Base-by-base conservation (phyloP, 2,113 vertebrate genomes). In the Psilopogon haemacephalus region DNA sequence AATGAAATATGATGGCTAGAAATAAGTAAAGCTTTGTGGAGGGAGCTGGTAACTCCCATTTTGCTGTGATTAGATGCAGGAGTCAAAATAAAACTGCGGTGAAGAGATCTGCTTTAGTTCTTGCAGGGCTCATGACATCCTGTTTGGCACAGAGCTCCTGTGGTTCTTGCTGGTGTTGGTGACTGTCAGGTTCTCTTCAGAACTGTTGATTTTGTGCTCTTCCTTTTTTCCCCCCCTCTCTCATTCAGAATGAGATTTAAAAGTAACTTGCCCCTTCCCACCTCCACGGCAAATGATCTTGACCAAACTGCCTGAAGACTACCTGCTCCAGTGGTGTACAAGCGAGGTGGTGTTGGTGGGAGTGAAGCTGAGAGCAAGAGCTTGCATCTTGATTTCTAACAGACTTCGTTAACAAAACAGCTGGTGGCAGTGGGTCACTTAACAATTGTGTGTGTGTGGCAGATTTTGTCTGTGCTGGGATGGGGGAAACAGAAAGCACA, bases 71-170 rank as follows among this genome's bases (percentile, higher is more conserved):
- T 42, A 20, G 33, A 33, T 84, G 16, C 33, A 40, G 4, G 55
- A 35, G 12, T 28, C 54, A 48, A 38, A 30, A 42, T 27, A 35
- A 35, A 54, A 27, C 44, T 71, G n/a, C 23, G 17, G 8, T 11
- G 42, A 60, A 38, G 42, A 48, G 48, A 48, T 69, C 20, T 1
- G 6, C 26, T 59, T 71, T 65, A 58, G 18, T 55, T 48, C 44
- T 75, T 1, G 1, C 3, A 19, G 50, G 23, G 13, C 26, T 77
- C 3, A 0, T 4, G 44, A 13, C 0, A 1, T 16, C 11, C 28
- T 27, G 28, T 71, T 54, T 15, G 67, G 27, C 44, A 20, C 44
- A 76, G 55, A 35, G 33, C 23, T 84, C 32, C 24, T 1, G 2
- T 58, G 35, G 35, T 24, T 95, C 11, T 2, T 4, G 1, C n/a